phyloP scores from a whole-genome alignment of 2,797 vertebrate species.

The Apodemus agrarius region DNA sequence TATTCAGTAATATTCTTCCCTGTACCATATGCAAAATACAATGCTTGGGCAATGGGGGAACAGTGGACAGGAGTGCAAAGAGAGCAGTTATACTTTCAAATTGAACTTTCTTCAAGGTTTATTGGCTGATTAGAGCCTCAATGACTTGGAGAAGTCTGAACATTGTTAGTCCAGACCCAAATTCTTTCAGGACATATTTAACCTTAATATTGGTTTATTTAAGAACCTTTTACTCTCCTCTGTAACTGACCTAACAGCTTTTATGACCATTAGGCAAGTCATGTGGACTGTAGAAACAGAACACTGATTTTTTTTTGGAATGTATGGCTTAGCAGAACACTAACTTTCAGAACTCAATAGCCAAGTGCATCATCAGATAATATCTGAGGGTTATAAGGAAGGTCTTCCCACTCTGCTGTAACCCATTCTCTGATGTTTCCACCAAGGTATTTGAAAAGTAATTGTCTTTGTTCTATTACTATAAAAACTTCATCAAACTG shows the following conservation, averaged over 20 bases:
- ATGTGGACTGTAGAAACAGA: neutral
- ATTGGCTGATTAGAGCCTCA: neutral
- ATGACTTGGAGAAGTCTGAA: neutral
- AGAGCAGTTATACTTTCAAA: neutral
- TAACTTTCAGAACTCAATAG: neutral
- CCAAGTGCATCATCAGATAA: neutral
- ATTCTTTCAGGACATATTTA: neutral
- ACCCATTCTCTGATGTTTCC: neutral
- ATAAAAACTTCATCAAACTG: neutral
- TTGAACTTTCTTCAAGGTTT: neutral
- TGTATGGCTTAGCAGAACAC: neutral
- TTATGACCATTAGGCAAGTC: neutral
- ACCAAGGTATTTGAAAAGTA: neutral
- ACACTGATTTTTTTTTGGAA: neutral
- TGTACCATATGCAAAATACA: neutral
- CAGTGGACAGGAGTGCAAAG: neutral
- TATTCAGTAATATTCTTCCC: neutral
- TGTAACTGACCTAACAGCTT: neutral
- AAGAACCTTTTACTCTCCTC: neutral
- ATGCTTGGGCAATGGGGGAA: neutral
- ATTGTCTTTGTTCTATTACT: neutral
- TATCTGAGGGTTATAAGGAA: neutral
- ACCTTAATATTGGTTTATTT: neutral
- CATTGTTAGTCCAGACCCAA: neutral
- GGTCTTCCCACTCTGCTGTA: neutral